Evolutionary conservation across 2,888 invertebrate genomes (phyloP), one percentile per base, ranked within the genome.

Genomic region (Entomobrya multifasciata): DNA sequence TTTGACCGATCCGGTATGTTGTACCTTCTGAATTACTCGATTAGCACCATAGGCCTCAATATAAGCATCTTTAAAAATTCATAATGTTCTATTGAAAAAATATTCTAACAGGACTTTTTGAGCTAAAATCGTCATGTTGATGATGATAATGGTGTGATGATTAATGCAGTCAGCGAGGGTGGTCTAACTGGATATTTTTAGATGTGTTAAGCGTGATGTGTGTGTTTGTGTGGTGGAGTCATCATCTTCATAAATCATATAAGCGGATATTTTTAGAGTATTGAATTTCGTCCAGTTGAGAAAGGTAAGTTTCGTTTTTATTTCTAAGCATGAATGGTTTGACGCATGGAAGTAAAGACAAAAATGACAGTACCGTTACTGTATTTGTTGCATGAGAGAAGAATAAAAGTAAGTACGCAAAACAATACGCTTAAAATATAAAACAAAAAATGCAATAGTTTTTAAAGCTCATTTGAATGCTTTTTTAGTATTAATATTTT

Each of bases 101-200:
- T 13, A 30, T 1, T 36, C 13, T 10, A 36, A 13, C 60, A 41
- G 60, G 15, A 41, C n/a, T 36, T 0, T 30, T 36, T 17, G 65
- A 36, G 6, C n/a, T 10, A 17, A 2, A 17, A 65, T 17, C 1
- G 36, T 65, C 36, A 2, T 65, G 13, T 3, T 49, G 36, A 65
- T 65, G 30, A 36, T 65, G 41, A 25, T 60, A 77, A 78, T 70
- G 47, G 81, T 81, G 70, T 60, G 72, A 81, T 81, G 81, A 81
- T 81, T 81, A 57, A 81, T 81, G 44, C 55, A 70, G 25, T 36
- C 81, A 70, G 72, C n/a, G 52, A 81, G 70, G 81, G 81, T 81
- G 81, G 81, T 72, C 81, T 41, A 1, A 6, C 47, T 36, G 5
- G 36, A 36, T 36, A n/a, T 49, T 49, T 13, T 44, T 44, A 20